Evolutionary conservation across 2,888 invertebrate genomes (phyloP).

Genomic region (Trisateles emortualis): DNA sequence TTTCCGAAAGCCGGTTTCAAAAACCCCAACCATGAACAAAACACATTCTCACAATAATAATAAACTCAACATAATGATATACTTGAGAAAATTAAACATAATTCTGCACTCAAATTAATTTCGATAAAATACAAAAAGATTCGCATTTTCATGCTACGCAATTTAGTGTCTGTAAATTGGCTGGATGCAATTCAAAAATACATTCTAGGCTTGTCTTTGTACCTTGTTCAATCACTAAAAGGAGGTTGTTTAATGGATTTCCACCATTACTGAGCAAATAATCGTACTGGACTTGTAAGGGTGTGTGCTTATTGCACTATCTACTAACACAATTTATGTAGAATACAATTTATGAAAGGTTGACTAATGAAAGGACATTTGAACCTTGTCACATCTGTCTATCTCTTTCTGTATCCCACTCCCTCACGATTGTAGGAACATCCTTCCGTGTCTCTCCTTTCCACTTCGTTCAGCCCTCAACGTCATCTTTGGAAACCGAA

Average conservation of each 20-base stretch:
- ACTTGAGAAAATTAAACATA: constrained; percentile 39
- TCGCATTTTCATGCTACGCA: constrained; percentile 61
- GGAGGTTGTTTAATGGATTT: constrained; percentile 86
- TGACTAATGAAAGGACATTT: background rate
- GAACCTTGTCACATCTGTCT: too few species aligned
- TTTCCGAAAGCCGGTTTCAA: background rate
- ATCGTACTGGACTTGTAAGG: constrained; percentile 79
- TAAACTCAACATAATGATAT: constrained; percentile 20
- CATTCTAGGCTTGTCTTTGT: constrained; percentile 75
- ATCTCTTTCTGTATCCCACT: too few species aligned
- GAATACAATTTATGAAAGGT: background rate
- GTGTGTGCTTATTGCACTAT: constrained; percentile 55
- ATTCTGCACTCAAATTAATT: constrained; percentile 46
- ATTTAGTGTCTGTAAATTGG: constrained; percentile 77
- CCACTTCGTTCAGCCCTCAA: too few species aligned
- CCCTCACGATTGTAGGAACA: too few species aligned
- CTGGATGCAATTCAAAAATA: constrained; percentile 80
- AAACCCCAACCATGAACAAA: background rate
- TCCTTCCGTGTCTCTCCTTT: too few species aligned
- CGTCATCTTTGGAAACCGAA: too few species aligned
- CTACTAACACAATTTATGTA: constrained; percentile 42
- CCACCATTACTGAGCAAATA: constrained; percentile 86
- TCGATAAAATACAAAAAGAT: constrained; percentile 34
- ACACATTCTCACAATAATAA: constrained; percentile 26
- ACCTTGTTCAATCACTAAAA: constrained; percentile 84